Base-by-base conservation (phyloP, 2,113 vertebrate species). In the Poecilia latipinna region DNA sequence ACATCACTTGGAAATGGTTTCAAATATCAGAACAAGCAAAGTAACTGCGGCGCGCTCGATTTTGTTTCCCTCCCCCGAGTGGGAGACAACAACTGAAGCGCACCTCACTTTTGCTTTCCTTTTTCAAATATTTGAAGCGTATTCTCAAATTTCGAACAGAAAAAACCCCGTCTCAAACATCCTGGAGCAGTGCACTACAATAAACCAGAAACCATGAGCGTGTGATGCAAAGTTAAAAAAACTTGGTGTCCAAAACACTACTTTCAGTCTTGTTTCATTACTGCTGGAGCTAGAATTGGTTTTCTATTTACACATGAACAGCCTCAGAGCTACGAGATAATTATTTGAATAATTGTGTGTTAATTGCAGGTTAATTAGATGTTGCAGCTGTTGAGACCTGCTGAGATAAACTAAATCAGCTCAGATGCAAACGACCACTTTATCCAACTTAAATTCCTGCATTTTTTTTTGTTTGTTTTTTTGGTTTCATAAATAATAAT, bases 51-150 rank as follows among this genome's bases (percentile, higher is more conserved):
- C 39, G 77, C 0, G 84, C 82, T 86, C 70, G 74, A 75, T 76
- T 86, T 60, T 72, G 37, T 39, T 29, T 29, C 29, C 29, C 29
- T 29, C 42, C 70, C 60, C 78, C 42, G 4, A n/a, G 15, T 57
- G 19, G 35, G 39, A 74, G 68, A 75, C 32, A 31, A 65, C 29
- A 57, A 83, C 84, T 79, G 69, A 80, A 88, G 81, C 79, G n/a
- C 79, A 1, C 81, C 71, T 80, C 72, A 65, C 44, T 65, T 51
- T 12, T 42, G 72, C 63, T 42, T 44, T 67, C 62, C 73, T 81
- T 86, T 72, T 80, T 86, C 80, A 77, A 75, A 89, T 90, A 91
- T 91, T 84, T 84, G 85, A 92, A 91, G 82, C 90, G 86, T 81
- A 87, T 89, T 89, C 83, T 88, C 24, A 78, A 84, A 39, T 69